phyloP scores from a whole-genome alignment of 2,888 invertebrate genomes.

The Agriopis aurantiaria region DNA sequence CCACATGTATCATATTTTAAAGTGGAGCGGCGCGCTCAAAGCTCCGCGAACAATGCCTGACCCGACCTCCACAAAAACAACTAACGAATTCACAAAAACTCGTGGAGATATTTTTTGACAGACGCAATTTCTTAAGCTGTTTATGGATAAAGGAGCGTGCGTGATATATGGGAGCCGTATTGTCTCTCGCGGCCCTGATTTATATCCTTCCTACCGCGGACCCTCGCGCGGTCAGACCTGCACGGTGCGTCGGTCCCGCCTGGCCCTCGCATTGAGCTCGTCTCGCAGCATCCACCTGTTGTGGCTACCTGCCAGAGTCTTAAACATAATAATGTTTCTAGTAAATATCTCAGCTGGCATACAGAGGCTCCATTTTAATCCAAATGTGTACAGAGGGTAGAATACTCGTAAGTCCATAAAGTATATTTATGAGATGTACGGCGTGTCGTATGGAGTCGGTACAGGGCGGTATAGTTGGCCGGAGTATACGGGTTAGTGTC shows the following conservation, averaged over 20 bases:
- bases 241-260: not conserved
- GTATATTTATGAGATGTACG: conserved; percentile 4
- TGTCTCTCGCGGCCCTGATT: conserved; percentile 44
- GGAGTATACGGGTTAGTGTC: conserved; percentile 7
- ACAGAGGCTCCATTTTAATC: not conserved
- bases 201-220: conserved; percentile 27
- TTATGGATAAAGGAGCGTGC: conserved; percentile 53
- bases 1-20: conserved; percentile 38
- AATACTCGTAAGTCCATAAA: not conserved
- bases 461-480: conserved; percentile 14
- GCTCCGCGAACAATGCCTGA: conserved; percentile 57
- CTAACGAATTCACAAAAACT: conserved; percentile 50
- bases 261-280: not conserved
- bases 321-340: not conserved
- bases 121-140: conserved; percentile 62
- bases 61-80: conserved; percentile 55
- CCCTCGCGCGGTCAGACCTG: not conserved
- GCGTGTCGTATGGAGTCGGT: not conserved
- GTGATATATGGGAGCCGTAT: conserved; percentile 64
- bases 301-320: conserved; percentile 9
- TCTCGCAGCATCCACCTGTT: conserved; percentile 8
- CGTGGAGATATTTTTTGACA: conserved; percentile 53
- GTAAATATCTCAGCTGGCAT: not conserved
- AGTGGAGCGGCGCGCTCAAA: conserved; percentile 49
- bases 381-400: not conserved